phyloP scores from a whole-genome alignment of 2,113 vertebrate genomes.

The Onychostruthus taczanowskii region DNA sequence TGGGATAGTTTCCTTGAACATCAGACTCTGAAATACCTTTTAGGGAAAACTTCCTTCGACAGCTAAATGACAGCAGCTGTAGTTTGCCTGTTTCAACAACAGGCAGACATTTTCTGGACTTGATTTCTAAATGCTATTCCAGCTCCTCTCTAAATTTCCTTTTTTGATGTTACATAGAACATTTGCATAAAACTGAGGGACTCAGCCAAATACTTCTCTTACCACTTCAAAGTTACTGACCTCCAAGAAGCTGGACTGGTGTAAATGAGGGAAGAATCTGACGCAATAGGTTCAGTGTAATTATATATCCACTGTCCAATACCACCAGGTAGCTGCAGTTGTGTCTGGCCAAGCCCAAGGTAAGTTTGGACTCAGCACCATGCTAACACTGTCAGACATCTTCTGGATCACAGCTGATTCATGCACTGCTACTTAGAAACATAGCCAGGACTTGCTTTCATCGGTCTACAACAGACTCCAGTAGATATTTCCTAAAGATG shows the following conservation, averaged over 20 bases:
- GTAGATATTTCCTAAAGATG: not conserved
- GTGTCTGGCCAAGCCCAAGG: constrained; percentile 15
- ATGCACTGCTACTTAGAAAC: not conserved
- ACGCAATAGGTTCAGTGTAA: not conserved
- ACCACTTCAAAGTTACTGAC: constrained; percentile 50
- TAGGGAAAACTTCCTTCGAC: not conserved
- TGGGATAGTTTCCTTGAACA: not conserved
- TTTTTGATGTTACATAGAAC: constrained; percentile 34
- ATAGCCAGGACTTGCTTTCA: not conserved
- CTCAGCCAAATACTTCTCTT: constrained; percentile 19
- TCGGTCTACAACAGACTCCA: not conserved
- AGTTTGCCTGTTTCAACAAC: not conserved
- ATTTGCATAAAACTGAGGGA: constrained; percentile 50
- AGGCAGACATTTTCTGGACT: not conserved
- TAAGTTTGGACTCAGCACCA: constrained; percentile 12
- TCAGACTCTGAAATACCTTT: not conserved
- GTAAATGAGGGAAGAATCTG: constrained; percentile 41
- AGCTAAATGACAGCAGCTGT: not conserved
- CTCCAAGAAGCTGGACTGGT: constrained; percentile 9
- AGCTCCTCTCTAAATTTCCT: constrained; percentile 35
- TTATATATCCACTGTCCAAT: constrained; percentile 31
- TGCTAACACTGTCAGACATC: not conserved
- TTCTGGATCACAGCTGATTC: constrained; percentile 44
- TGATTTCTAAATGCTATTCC: not conserved
- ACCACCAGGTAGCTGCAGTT: not conserved